Evolutionary conservation across 2,113 vertebrate genomes (phyloP), one percentile per base, ranked within the genome.

Genomic region (Pollachius pollachius): DNA sequence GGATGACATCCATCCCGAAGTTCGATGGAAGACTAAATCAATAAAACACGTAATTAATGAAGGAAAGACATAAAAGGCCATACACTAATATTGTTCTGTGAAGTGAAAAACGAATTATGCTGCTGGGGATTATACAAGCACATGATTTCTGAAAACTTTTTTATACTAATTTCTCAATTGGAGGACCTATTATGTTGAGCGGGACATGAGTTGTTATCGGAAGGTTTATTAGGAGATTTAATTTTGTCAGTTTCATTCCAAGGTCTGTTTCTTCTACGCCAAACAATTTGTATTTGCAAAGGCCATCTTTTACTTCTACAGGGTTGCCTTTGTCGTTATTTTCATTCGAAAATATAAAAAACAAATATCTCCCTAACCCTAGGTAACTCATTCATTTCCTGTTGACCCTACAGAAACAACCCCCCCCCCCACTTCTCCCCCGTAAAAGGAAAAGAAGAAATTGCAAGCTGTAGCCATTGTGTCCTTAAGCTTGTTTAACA

Each of bases 1-100:
- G 94, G 95, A 96, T 92, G 87, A 92, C 85, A 91, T 95, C 95
- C 93, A 94, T 89, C 91, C 94, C 92, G 93, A 90, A 87, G 89
- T 92, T 92, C 73, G 81, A 86, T 13, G 41, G 82, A 82, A 90
- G 81, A 72, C 82, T 37, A 75, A n/a, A 63, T 70, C 68, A 68
- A 65, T 71, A 81, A 81, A 64, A 73, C 70, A 80, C 62, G 65
- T 25, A 82, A 13, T 13, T 48, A 48, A 48, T 12, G 37, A 48
- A 48, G 9, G 41, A 48, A 72, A 41, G 78, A 81, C 80, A 81
- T 64, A 87, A 68, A 79, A 89, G 89, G 90, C 91, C 90, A 90
- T 92, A 48, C 41, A 92, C 91, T 90, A 72, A 85, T 90, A 91
- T 92, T 92, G 89, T 91, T 91, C 81, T 81, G 80, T 80, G 74